Base-by-base conservation (phyloP, 1,140 invertebrate genomes). In the Antheraea pernyi region DNA sequence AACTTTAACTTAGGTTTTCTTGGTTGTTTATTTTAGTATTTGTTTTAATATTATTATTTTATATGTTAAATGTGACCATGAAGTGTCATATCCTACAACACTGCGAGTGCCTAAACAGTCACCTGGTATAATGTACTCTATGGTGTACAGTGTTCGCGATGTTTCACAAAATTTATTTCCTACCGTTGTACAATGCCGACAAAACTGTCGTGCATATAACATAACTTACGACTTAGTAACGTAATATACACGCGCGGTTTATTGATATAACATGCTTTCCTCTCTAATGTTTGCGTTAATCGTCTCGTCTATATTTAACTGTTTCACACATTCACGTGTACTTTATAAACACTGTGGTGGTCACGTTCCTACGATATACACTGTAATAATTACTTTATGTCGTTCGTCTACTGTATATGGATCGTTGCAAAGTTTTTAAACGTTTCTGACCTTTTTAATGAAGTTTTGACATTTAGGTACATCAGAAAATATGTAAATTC, bases 241-340 rank as follows among this genome's bases (percentile, higher is more conserved):
- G 46, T 58, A 42, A 67, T 59, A 16, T 64, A 67, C 46, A 53
- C 16, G 46, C 46, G 10, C 46, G 4, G 10, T 18, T 61, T 61
- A 22, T 72, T 67, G 53, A 16, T 53, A 53, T 53, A 16, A 53
- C 46, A 53, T 53, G 46, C 46, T 53, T 53, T 53, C 46, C 46
- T 53, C 7, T 53, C 46, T 1, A 53, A 67, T 73, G 68, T 69
- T 67, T 73, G 58, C 58, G 58, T 70, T 70, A 66, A 66, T 66
- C 19, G 65, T 66, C 46, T 48, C 18, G 36, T 30, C 60, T 61
- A 61, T 61, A 30, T 61, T 30, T 61, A 61, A 61, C 60, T 61
- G 60, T 30, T 61, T 61, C 16, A 61, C 60, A 36, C 60, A 22
- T 36, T 30, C 7, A 61, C 19, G 16, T 53, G 46, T 53, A 53